A percentile compares a stretch with the other conserved stretches of the same genome.
Evolutionary conservation across 2,888 invertebrate species (phyloP).

Genomic region (Drosophila leonis): DNA sequence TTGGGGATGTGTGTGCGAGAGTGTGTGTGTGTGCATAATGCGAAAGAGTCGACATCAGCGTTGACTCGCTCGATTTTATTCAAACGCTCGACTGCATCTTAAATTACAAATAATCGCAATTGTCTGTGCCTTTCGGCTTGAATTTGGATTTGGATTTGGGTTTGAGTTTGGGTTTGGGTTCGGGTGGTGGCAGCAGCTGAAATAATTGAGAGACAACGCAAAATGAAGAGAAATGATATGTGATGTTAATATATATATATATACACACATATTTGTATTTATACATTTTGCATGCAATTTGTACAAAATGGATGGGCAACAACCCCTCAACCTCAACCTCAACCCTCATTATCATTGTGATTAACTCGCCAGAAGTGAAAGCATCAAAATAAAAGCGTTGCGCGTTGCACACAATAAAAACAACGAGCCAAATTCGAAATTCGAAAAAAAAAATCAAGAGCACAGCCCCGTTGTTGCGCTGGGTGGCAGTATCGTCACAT

Average conservation of each 20-base stretch:
- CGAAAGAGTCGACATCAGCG: constrained; percentile 62
- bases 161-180: constrained; percentile 23
- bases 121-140: constrained; percentile 55
- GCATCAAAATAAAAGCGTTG: constrained; percentile 60
- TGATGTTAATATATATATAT: constrained; percentile 26
- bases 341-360: constrained; percentile 80
- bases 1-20: not conserved
- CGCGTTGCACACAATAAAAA: constrained; percentile 54
- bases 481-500: constrained; percentile 84
- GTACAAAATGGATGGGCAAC: constrained; percentile 39
- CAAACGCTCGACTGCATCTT: constrained; percentile 84
- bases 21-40: constrained; percentile 29
- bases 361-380: constrained; percentile 79
- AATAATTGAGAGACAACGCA: constrained; percentile 83
- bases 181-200: constrained; percentile 76
- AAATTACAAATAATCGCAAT: constrained; percentile 84
- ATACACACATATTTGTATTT: not conserved
- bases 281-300: constrained; percentile 62
- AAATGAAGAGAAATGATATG: constrained; percentile 70
- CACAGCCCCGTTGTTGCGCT: constrained; percentile 15
- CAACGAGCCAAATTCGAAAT: constrained; percentile 40
- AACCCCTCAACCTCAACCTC: constrained; percentile 58
- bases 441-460: constrained; percentile 27
- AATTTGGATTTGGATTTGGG: constrained; percentile 17
- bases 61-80: constrained; percentile 77